phyloP scores from a whole-genome alignment of 1,140 invertebrate species.

The Aphis craccivora region DNA sequence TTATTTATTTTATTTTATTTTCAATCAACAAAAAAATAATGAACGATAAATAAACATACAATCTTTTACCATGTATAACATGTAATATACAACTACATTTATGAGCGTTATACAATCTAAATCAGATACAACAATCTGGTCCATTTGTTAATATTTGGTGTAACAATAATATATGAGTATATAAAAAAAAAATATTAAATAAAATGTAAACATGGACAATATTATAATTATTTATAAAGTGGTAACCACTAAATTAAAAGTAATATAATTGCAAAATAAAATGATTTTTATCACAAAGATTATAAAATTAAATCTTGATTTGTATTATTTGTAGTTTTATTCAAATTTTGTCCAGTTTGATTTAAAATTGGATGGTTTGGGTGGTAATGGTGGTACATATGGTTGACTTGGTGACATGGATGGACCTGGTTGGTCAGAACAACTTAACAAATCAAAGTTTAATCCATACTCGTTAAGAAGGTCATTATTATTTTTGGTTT shows the following conservation, averaged over 20 bases:
- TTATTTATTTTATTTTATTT: slow-evolving; percentile 20
- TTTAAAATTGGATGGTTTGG: slow-evolving; percentile 59
- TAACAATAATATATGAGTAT: slow-evolving; percentile 41
- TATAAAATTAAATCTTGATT: neutral
- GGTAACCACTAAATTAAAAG: slow-evolving; percentile 40
- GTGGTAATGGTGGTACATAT: slow-evolving; percentile 29
- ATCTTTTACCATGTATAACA: neutral
- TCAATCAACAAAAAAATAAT: slow-evolving; percentile 42
- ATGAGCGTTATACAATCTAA: slow-evolving; percentile 31
- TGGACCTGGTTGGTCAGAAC: slow-evolving; percentile 44
- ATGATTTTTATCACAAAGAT: slow-evolving; percentile 42
- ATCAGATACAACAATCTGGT: neutral
- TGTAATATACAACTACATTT: slow-evolving; percentile 13
- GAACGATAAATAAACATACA: slow-evolving; percentile 4
- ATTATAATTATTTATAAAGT: slow-evolving; percentile 9
- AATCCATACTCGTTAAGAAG: slow-evolving; percentile 62
- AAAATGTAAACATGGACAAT: slow-evolving; percentile 16
- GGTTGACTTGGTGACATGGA: neutral
- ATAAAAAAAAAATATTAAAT: neutral
- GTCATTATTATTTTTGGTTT: slow-evolving; percentile 60
- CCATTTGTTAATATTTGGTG: slow-evolving; percentile 38
- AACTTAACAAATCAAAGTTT: slow-evolving; percentile 61
- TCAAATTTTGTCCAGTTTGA: slow-evolving; percentile 62
- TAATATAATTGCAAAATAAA: slow-evolving; percentile 18
- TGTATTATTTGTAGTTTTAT: slow-evolving; percentile 51